These are phyloP conservation scores for Mythimna lalbum DNA, from an alignment of 2,888 invertebrate species.

Conservation along the genomic window DNA sequence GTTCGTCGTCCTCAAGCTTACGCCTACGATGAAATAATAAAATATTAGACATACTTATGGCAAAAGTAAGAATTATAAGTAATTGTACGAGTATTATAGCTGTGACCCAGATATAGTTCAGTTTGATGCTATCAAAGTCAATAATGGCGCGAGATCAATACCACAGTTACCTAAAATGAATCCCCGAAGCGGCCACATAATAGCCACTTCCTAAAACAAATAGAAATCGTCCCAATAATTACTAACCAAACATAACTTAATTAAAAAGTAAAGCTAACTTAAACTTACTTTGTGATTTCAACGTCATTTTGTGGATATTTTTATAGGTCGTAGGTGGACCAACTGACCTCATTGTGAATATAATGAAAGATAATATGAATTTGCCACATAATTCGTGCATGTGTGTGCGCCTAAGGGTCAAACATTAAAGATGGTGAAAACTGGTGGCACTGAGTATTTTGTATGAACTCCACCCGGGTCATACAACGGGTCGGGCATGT, in stretches of 20 bases:
- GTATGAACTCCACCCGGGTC: no score
- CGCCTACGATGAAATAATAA: no score
- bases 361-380: conserved; percentile 20
- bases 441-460: no score
- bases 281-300: conserved; percentile 47
- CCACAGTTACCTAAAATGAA: conserved; percentile 15
- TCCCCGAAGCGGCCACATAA: conserved; percentile 10
- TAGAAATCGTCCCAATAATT: conserved; percentile 33
- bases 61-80: no score
- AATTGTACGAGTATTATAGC: neutral
- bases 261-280: conserved; percentile 43
- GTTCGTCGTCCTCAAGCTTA: no score
- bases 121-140: neutral
- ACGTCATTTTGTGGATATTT: conserved; percentile 23
- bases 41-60: no score
- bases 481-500: no score
- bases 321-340: neutral
- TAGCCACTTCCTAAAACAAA: conserved; percentile 48
- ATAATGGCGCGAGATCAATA: conserved; percentile 30
- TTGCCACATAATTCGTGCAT: no score
- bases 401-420: no score
- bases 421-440: no score
- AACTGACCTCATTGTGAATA: conserved; percentile 8
- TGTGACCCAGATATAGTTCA: neutral
- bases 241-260: conserved; percentile 47